phyloP scores from a whole-genome alignment of 2,797 vertebrate species.

The Tolypeutes matacus region DNA sequence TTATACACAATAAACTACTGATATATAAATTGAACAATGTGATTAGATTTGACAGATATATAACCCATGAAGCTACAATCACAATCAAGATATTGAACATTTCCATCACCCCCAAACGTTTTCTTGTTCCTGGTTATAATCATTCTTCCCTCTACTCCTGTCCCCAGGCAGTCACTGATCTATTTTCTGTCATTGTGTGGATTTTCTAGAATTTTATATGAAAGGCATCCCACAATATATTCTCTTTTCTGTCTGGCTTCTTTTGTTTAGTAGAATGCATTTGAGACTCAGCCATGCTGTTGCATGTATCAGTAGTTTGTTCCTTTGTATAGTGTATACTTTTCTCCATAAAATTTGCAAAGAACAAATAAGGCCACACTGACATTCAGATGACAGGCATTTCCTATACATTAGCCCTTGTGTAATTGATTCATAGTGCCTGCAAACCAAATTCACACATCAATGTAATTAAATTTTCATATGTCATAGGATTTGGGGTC shows the following conservation, averaged over 20 bases:
- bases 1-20: constrained; percentile 29
- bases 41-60: not conserved
- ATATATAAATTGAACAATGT: not conserved
- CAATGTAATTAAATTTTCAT: not conserved
- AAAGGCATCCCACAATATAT: not conserved
- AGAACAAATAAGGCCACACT: constrained; percentile 12
- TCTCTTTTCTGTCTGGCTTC: not conserved
- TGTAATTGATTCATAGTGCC: not conserved
- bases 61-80: not conserved
- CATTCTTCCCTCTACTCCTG: not conserved
- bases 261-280: constrained; percentile 45
- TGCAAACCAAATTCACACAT: not conserved
- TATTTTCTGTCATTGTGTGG: not conserved
- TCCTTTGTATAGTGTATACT: not conserved
- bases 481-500: constrained; percentile 16
- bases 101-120: constrained; percentile 9
- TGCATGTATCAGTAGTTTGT: constrained; percentile 3
- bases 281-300: not conserved
- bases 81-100: not conserved
- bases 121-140: constrained; percentile 25
- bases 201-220: constrained; percentile 52
- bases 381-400: not conserved
- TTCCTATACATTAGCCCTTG: not conserved
- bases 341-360: not conserved
- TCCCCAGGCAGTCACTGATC: not conserved